A percentile compares a stretch with the other conserved stretches of the same genome.
These are phyloP conservation scores for Liasis olivaceus DNA, from an alignment of 2,797 vertebrate genomes.

Conservation along the genomic window DNA sequence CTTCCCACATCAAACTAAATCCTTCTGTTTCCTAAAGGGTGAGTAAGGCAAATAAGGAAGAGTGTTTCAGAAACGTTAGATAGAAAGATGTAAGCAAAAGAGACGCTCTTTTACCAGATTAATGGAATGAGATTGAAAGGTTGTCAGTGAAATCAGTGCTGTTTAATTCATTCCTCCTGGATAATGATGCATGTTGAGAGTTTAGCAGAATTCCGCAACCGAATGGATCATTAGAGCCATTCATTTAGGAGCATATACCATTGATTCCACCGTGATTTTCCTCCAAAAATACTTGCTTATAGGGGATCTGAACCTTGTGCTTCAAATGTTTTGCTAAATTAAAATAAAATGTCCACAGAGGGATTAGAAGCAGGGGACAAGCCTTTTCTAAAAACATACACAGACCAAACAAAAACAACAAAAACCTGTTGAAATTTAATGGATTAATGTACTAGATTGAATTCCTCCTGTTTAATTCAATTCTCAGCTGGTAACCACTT, in stretches of 20 bases:
- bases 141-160: not conserved
- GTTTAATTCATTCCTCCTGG: not conserved
- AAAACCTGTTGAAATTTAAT: not conserved
- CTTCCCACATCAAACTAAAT: not conserved
- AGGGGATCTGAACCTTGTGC: not conserved
- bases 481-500: not conserved
- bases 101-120: not conserved
- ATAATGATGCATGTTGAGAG: not conserved
- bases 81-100: not conserved
- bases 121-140: not conserved
- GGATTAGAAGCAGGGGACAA: not conserved
- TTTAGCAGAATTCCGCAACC: not conserved
- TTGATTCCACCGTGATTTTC: not conserved
- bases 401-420: not conserved
- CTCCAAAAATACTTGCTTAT: too few relatives aligned
- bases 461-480: not conserved
- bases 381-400: not conserved
- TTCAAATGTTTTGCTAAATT: not conserved
- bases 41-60: not conserved
- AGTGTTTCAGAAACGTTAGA: too few relatives aligned
- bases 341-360: not conserved
- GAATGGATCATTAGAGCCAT: not conserved
- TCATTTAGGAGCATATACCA: not conserved
- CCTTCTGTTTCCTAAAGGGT: not conserved
- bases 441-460: not conserved